These are phyloP conservation scores for Agrotis puta DNA, from an alignment of 2,888 invertebrate species.

Conservation along the genomic window DNA sequence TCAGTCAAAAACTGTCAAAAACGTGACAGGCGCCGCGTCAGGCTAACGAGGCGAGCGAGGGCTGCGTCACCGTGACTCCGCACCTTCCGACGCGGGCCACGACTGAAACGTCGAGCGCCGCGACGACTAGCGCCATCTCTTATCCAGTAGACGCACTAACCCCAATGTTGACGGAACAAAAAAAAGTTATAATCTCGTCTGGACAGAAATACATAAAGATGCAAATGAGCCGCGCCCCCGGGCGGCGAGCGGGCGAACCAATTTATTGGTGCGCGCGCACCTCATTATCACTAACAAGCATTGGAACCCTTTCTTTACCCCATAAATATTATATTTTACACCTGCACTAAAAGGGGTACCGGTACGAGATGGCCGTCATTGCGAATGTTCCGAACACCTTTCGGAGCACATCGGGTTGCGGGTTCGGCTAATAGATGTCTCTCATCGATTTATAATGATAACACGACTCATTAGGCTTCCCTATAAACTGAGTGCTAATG, in stretches of 20 bases:
- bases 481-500: constrained; percentile 47
- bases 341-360: constrained; percentile 81
- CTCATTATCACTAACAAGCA: constrained; percentile 90
- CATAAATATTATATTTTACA: constrained; percentile 90
- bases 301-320: constrained; percentile 87
- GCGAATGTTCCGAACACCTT: constrained; percentile 66
- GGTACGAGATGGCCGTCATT: constrained; percentile 62
- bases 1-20: constrained; percentile 91
- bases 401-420: constrained; percentile 49
- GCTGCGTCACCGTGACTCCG: constrained; percentile 81
- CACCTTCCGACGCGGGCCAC: constrained; percentile 64
- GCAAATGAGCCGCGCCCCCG: constrained; percentile 87
- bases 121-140: constrained; percentile 80
- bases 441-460: constrained; percentile 60
- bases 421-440: constrained; percentile 55
- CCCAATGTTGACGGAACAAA: constrained; percentile 51
- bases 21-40: constrained; percentile 89
- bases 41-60: constrained; percentile 87
- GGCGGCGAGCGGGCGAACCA: constrained; percentile 83
- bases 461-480: constrained; percentile 37
- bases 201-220: constrained; percentile 84
- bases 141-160: constrained; percentile 76
- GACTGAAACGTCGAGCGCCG: background rate
- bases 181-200: constrained; percentile 69
- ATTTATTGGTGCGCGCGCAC: constrained; percentile 88